A percentile compares a stretch with the other conserved stretches of the same genome.
phyloP scores from a whole-genome alignment of 2,888 invertebrate genomes.

The Margaritifera margaritifera region DNA sequence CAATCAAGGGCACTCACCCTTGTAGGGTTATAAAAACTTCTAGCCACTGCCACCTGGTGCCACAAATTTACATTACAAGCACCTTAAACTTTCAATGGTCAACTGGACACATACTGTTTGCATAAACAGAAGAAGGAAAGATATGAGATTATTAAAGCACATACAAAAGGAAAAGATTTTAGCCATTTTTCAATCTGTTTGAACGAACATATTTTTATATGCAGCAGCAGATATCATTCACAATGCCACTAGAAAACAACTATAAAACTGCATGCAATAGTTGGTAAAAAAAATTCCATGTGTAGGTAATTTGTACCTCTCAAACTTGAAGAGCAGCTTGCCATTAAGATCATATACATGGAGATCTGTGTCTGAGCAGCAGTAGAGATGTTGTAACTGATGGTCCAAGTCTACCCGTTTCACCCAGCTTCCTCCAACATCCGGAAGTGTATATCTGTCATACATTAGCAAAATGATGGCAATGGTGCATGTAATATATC shows the following conservation, averaged over 20 bases:
- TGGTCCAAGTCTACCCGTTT: constrained; percentile 69
- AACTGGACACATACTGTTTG: too few relatives aligned
- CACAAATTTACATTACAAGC: too few relatives aligned
- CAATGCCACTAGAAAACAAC: not conserved
- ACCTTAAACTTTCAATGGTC: too few relatives aligned
- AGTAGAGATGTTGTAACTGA: constrained; percentile 67
- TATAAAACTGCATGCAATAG: not conserved
- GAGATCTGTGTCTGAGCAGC: constrained; percentile 70
- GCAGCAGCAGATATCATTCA: too few relatives aligned
- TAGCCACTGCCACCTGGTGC: too few relatives aligned
- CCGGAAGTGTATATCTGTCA: constrained; percentile 56
- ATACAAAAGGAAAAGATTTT: too few relatives aligned
- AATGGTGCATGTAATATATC: not conserved
- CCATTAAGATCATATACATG: constrained; percentile 69
- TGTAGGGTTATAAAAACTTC: too few relatives aligned
- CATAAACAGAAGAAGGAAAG: too few relatives aligned
- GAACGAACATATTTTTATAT: not conserved
- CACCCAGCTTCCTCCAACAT: constrained; percentile 71
- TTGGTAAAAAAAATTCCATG: not conserved
- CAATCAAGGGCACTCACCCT: too few relatives aligned
- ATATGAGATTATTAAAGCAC: too few relatives aligned
- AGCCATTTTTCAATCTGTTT: not conserved
- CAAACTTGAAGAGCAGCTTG: constrained; percentile 64
- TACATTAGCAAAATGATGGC: not conserved
- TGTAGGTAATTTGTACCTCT: constrained; percentile 47